phyloP scores from a whole-genome alignment of 2,888 invertebrate genomes.

The Drosophila melanocephala region DNA sequence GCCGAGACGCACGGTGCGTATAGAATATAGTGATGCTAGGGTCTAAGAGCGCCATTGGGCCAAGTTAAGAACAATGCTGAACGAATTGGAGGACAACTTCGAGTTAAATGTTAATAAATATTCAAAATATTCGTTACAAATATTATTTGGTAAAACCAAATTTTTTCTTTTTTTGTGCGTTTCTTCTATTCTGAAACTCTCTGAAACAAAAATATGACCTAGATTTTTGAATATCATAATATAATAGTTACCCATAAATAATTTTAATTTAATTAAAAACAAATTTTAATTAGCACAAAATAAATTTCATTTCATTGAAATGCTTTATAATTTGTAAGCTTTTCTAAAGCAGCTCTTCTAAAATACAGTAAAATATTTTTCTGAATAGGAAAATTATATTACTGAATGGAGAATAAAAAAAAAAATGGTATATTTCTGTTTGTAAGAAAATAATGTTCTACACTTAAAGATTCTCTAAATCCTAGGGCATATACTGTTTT shows the following conservation, averaged over 20 bases:
- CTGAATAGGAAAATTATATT: neutral
- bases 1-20: constrained; percentile 70
- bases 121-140: neutral
- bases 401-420: neutral
- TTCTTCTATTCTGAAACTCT: neutral
- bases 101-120: constrained; percentile 9
- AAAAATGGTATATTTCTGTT: neutral
- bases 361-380: neutral
- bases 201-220: neutral
- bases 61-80: neutral
- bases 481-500: neutral
- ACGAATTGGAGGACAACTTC: neutral
- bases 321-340: neutral
- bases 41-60: constrained; percentile 39
- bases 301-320: neutral
- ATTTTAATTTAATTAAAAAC: neutral
- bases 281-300: neutral
- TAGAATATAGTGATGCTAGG: constrained; percentile 71
- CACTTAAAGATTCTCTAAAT: neutral
- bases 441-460: neutral
- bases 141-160: constrained; percentile 53
- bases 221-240: neutral
- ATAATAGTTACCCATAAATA: neutral
- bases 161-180: constrained; percentile 11
- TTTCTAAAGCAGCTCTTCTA: neutral